Evolutionary conservation across 2,888 invertebrate genomes (phyloP), one percentile per base, ranked within the genome.

Genomic region (Oithona nana): DNA sequence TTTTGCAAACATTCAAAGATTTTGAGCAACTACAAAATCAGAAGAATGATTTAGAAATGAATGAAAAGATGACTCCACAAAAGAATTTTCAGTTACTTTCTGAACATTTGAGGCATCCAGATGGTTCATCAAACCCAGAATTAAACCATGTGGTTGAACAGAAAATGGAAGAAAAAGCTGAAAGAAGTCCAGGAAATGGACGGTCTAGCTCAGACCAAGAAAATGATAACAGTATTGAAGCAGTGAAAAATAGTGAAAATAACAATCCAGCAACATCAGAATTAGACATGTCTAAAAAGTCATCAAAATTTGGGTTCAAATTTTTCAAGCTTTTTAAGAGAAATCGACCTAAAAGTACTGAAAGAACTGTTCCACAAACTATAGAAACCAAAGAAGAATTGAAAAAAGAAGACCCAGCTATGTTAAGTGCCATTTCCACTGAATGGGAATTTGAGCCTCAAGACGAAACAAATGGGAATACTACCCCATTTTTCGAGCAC

Each of bases 81-180:
- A 56, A 56, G 56, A 55, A 62, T n/a, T 62, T 62, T 11, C 20
- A 57, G 29, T 31, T 62, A 13, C 56, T 62, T 24, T 26, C 54
- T 26, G 39, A 62, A 31, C 82, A 83, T 65, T 73, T 89, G 60
- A 79, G 89, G 66, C 87, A 88, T 75, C 90, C 90, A 2, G 92
- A 92, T 69, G 90, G 92, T 57, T 89, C 90, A 60, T 92, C 90
- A 24, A 89, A 92, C 77, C 90, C 90, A 24, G 79, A 81, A 63
- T 83, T 83, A 72, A 28, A 52, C 24, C 16, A 13, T 28, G 26
- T 57, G 24, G 50, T 20, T n/a, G 22, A 49, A 49, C n/a, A n/a
- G 20, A 49, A 20, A 22, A 54, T 54, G 22, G 16, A 22, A 11
- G 57, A 16, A n/a, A 30, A 30, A 13, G 24, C 59, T 3, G 20